phyloP scores from a whole-genome alignment of 1,140 invertebrate genomes.

The Tetragnatha versicolor region DNA sequence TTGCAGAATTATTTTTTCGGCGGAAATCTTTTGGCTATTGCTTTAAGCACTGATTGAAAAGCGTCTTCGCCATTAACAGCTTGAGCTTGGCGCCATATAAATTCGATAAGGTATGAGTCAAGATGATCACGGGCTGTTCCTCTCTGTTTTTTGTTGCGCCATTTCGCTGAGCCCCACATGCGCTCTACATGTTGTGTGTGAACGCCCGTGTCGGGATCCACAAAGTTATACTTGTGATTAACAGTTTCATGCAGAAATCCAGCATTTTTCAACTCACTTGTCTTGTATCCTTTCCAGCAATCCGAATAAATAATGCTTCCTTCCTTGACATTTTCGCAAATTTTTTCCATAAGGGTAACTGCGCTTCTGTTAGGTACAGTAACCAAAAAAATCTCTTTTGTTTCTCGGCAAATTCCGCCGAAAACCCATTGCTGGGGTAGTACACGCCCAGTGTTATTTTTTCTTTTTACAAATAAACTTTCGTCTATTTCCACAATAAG shows the following conservation, averaged over 20 bases:
- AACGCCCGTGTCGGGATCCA: no score
- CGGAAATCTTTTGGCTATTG: no score
- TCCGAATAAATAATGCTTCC: slow-evolving; percentile 27
- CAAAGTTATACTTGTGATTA: no score
- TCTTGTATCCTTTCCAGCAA: slow-evolving; percentile 28
- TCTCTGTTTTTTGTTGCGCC: slow-evolving; percentile 18
- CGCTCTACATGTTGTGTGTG: slow-evolving; percentile 29
- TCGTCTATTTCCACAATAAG: neutral
- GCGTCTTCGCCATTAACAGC: no score
- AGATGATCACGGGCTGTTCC: neutral
- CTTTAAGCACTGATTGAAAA: no score
- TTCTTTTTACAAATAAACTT: slow-evolving; percentile 43
- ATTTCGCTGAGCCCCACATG: slow-evolving; percentile 35
- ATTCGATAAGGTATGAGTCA: no score
- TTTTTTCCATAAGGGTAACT: slow-evolving; percentile 1
- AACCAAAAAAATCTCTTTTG: slow-evolving; percentile 41
- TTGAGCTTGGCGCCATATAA: no score
- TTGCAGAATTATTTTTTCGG: no score
- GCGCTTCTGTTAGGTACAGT: slow-evolving; percentile 22
- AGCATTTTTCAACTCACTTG: neutral
- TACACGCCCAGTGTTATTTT: slow-evolving; percentile 30
- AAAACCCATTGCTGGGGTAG: slow-evolving; percentile 52
- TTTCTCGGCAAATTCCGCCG: slow-evolving; percentile 46
- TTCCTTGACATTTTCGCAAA: slow-evolving; percentile 9
- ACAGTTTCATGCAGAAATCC: no score